phyloP scores from a whole-genome alignment of 1,140 invertebrate genomes.

The Cepaea nemoralis region DNA sequence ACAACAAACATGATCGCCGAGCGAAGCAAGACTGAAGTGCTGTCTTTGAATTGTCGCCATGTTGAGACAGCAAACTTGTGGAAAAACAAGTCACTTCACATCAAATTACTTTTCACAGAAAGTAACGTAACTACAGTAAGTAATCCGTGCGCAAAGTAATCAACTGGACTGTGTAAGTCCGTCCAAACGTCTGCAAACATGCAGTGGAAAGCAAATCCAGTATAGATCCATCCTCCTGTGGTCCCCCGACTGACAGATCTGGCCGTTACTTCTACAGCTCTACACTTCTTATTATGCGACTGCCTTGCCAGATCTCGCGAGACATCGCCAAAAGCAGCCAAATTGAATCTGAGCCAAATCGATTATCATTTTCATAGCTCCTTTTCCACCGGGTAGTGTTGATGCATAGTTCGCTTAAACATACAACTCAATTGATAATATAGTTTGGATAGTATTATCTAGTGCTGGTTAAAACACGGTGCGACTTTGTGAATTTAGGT shows the following conservation, averaged over 20 bases:
- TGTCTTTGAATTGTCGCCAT: constrained; percentile 51
- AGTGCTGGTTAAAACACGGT: too few relatives aligned
- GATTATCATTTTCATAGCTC: too few relatives aligned
- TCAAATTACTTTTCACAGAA: neutral
- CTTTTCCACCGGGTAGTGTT: too few relatives aligned
- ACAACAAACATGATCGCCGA: neutral
- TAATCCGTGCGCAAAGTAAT: neutral
- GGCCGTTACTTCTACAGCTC: neutral
- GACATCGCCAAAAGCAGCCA: neutral
- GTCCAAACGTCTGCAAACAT: constrained; percentile 48
- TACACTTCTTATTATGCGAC: constrained; percentile 15
- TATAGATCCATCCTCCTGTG: constrained; percentile 45
- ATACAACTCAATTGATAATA: too few relatives aligned
- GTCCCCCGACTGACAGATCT: neutral
- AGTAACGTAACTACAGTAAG: neutral
- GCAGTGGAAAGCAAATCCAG: constrained; percentile 45
- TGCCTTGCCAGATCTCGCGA: neutral
- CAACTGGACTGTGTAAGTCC: constrained; percentile 32
- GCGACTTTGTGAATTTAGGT: too few relatives aligned
- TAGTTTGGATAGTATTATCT: too few relatives aligned
- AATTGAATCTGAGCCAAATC: neutral
- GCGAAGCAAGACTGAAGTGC: neutral
- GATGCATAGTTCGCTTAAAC: too few relatives aligned
- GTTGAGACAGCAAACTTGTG: constrained; percentile 36
- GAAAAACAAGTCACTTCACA: neutral